Evolutionary conservation across 2,888 invertebrate species (phyloP), one percentile per base, ranked within the genome.

Genomic region (Myopa testacea): DNA sequence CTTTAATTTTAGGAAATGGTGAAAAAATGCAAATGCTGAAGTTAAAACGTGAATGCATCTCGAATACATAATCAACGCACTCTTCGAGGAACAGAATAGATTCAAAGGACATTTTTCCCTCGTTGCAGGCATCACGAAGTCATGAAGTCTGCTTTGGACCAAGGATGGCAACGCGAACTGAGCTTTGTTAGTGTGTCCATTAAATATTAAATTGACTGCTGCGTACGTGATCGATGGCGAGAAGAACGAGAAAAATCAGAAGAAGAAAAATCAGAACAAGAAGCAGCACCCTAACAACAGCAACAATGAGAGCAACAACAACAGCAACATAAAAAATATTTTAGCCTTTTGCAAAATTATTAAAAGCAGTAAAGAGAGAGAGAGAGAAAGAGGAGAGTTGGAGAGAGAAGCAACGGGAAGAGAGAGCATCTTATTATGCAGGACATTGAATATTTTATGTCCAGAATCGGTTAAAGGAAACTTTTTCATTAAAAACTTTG

Each of bases 31-130:
- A 76, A 76, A 76, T 71, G 70, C 45, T 19, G 52, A 63, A 50
- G 52, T 78, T 77, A 75, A 77, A 78, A 71, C 74, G 68, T 52
- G 62, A 67, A 79, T 77, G 77, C 68, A 60, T 52, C 72, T 40
- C 75, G 78, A 72, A 78, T 78, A 76, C 78, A 69, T 76, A 78
- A 78, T 78, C 67, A 58, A 60, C 68, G 68, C 60, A 67, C 40
- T 52, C 50, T 14, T 8, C 26, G 16, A 6, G n/a, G n/a, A 19
- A n/a, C 14, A 0, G 19, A 26, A 62, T 16, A 26, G 19, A 67
- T 38, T 37, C 12, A 67, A 75, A 63, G 67, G 68, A 75, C 68
- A 26, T 69, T 19, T 50, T 52, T 16, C 10, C 55, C 7, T n/a
- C 19, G 38, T 26, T 50, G 8, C 40, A 40, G 10, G 62, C 52